These are phyloP conservation scores for Sebastes matsubarae DNA, from an alignment of 2,797 vertebrate genomes.

Conservation along the genomic window DNA sequence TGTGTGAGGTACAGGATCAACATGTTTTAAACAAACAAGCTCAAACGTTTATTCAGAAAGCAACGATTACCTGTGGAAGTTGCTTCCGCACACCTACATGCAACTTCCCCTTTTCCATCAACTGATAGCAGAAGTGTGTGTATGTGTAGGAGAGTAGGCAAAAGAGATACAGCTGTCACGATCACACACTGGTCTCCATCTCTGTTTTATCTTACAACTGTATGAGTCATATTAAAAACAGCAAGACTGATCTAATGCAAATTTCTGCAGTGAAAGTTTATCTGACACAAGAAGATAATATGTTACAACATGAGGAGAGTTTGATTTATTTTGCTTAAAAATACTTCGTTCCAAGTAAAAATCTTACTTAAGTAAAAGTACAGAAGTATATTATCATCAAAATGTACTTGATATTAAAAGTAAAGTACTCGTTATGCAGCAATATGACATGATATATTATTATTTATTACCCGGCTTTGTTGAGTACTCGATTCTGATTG, in stretches of 20 bases:
- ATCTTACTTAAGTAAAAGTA: neutral
- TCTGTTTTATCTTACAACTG: constrained; percentile 25
- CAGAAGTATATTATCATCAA: neutral
- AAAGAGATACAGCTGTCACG: neutral
- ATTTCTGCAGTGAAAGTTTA: constrained; percentile 22
- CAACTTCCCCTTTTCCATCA: constrained; percentile 78
- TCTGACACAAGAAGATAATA: neutral
- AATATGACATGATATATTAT: neutral
- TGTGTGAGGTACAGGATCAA: constrained; percentile 23
- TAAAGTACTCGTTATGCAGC: neutral
- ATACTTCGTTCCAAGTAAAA: neutral
- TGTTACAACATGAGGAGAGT: neutral
- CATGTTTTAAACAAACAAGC: constrained; percentile 60
- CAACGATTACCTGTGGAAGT: constrained; percentile 48
- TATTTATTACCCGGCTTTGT: too few species aligned
- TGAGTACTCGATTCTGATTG: too few species aligned
- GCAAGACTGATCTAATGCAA: constrained; percentile 34
- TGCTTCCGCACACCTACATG: constrained; percentile 16
- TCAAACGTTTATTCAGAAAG: constrained; percentile 59
- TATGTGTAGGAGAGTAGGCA: neutral
- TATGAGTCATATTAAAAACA: constrained; percentile 42
- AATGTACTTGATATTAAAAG: neutral
- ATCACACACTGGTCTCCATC: neutral
- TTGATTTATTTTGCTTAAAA: constrained; percentile 4
- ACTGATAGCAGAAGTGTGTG: constrained; percentile 61